These are phyloP conservation scores for Anableps anableps DNA, from an alignment of 2,797 vertebrate genomes.

Conservation along the genomic window DNA sequence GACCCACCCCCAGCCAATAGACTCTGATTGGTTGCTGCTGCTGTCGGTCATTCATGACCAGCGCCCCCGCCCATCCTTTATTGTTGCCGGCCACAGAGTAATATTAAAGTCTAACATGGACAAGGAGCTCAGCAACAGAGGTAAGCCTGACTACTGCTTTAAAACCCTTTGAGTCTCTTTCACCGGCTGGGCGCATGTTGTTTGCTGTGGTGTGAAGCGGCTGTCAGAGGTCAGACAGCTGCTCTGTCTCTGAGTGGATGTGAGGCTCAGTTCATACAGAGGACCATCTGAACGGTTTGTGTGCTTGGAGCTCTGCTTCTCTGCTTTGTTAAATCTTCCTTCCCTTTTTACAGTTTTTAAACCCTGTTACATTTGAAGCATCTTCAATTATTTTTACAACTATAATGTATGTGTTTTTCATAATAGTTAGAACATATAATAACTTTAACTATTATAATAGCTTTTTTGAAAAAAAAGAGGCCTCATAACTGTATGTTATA, in stretches of 20 bases:
- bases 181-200: not conserved
- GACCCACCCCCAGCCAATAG: constrained; percentile 10
- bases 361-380: not conserved
- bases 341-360: not conserved
- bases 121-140: constrained; percentile 55
- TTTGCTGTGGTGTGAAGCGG: not conserved
- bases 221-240: not conserved
- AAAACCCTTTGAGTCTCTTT: not conserved
- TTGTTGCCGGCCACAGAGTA: constrained; percentile 41
- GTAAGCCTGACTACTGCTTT: constrained; percentile 39
- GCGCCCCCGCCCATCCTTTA: constrained; percentile 29
- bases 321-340: not conserved
- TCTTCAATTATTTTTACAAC: not conserved
- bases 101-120: constrained; percentile 41
- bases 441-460: not conserved
- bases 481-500: not conserved
- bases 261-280: not conserved
- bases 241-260: not conserved
- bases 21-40: constrained; percentile 33
- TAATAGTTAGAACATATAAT: not conserved
- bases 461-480: too few species aligned
- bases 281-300: not conserved
- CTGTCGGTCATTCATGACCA: constrained; percentile 50
- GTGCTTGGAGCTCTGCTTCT: not conserved
- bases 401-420: not conserved